A percentile compares a stretch with the other conserved stretches of the same genome.
Conservation (phyloP, 2,888 invertebrate species). For the Limnephilus rhombicus region DNA sequence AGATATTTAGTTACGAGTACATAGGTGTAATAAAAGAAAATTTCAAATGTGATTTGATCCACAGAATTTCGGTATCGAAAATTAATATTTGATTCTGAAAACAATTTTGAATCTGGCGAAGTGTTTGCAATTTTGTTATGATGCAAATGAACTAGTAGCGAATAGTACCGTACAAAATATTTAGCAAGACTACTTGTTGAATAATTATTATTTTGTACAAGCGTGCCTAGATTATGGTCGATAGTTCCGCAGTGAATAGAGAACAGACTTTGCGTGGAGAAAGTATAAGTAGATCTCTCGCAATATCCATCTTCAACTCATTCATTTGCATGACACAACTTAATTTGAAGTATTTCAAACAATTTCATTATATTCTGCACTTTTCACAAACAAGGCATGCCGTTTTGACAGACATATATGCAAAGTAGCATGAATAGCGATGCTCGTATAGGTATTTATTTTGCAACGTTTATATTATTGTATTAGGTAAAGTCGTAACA, state of each 20-base stretch:
- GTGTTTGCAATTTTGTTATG: not conserved
- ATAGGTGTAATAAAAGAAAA: not conserved
- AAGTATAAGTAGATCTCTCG: not conserved
- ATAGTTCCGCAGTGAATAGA: not conserved
- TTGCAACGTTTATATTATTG: too few species aligned
- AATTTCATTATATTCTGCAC: not conserved
- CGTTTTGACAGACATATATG: not conserved
- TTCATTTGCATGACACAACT: slow-evolving; percentile 1
- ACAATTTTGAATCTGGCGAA: not conserved
- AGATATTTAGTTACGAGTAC: not conserved
- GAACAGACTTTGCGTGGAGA: not conserved
- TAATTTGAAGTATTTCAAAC: not conserved
- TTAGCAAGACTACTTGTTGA: not conserved
- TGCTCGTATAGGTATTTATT: too few species aligned
- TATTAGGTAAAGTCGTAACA: too few species aligned
- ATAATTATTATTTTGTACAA: not conserved
- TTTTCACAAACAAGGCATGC: not conserved
- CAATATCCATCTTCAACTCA: not conserved
- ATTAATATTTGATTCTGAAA: not conserved
- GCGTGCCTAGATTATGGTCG: not conserved
- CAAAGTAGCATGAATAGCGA: not conserved
- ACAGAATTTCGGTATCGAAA: not conserved
- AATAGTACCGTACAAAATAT: not conserved
- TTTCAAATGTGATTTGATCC: not conserved
- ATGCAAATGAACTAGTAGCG: not conserved